These are phyloP conservation scores for Eupithecia subumbrata DNA, from an alignment of 2,888 invertebrate species.

Conservation along the genomic window DNA sequence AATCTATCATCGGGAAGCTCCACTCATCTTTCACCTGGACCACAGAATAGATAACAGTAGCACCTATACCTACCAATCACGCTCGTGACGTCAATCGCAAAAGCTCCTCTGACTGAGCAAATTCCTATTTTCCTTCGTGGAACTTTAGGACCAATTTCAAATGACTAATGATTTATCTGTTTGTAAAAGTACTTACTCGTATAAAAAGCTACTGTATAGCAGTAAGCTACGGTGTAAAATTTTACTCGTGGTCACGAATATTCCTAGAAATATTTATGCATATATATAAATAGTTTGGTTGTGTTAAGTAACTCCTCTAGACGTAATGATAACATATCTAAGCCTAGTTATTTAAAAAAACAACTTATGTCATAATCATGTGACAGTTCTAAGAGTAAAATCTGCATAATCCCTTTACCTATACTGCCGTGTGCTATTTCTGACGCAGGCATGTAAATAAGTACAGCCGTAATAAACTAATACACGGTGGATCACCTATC, in stretches of 20 bases:
- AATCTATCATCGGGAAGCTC: background rate
- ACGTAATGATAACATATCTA: background rate
- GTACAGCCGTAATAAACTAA: constrained; percentile 23
- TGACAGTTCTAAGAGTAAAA: background rate
- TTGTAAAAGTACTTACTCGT: background rate
- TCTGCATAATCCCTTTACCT: constrained; percentile 7
- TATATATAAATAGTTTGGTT: background rate
- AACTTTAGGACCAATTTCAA: background rate
- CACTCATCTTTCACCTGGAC: constrained; percentile 11
- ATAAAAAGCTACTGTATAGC: background rate
- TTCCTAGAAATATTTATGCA: background rate
- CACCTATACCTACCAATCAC: background rate
- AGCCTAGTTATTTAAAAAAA: constrained; percentile 1
- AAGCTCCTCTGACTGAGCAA: background rate
- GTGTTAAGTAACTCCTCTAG: background rate
- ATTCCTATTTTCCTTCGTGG: background rate
- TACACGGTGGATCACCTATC: constrained; percentile 22
- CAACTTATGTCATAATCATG: constrained; percentile 4
- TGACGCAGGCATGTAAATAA: constrained; percentile 27
- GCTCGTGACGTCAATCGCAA: constrained; percentile 7
- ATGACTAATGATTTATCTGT: background rate
- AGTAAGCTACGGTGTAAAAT: background rate
- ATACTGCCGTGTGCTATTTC: constrained; percentile 12
- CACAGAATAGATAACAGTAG: background rate
- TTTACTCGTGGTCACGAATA: background rate